phyloP scores from a whole-genome alignment of 2,888 invertebrate species.

The Erynnis tages region DNA sequence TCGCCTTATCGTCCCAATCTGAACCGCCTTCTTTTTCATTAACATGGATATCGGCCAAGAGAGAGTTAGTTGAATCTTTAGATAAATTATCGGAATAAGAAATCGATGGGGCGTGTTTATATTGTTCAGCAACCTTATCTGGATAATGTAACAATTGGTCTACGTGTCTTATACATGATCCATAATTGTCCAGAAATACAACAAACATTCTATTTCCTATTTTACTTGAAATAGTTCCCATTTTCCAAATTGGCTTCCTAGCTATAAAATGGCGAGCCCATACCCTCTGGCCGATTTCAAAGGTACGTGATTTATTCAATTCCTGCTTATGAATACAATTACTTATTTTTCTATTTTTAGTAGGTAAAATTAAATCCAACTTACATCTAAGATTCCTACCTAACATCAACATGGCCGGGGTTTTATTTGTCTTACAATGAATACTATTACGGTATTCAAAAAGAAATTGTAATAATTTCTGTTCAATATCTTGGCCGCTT shows the following conservation, averaged over 20 bases:
- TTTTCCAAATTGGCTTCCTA: background rate
- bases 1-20: background rate
- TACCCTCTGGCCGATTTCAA: background rate
- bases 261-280: background rate
- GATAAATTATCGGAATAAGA: too few relatives aligned
- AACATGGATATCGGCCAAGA: too few relatives aligned
- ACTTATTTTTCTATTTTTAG: background rate
- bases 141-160: background rate
- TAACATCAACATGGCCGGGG: conserved; percentile 35
- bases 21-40: background rate
- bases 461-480: background rate
- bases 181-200: background rate
- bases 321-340: background rate
- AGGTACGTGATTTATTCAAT: background rate
- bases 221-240: background rate
- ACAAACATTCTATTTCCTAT: background rate
- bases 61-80: too few relatives aligned
- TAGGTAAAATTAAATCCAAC: conserved; percentile 2
- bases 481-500: background rate
- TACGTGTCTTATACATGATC: background rate
- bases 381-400: conserved; percentile 30
- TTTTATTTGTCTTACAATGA: conserved; percentile 34
- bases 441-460: conserved; percentile 3
- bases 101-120: too few relatives aligned
- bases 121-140: background rate